These are phyloP conservation scores for Apus apus DNA, from an alignment of 2,113 vertebrate genomes.

Conservation along the genomic window DNA sequence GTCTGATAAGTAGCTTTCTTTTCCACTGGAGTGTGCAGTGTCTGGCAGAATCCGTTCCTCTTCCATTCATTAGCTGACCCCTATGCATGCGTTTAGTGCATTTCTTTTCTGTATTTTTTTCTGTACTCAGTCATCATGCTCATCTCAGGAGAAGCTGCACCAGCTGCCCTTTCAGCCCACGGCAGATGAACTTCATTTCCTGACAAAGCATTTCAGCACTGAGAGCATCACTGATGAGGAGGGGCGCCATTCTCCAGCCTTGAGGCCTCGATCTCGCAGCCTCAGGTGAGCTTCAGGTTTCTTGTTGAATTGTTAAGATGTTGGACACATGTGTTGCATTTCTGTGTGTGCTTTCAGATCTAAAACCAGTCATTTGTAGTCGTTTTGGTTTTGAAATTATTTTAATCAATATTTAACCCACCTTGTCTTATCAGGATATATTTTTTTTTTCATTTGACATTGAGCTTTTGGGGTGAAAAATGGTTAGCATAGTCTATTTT, in stretches of 20 bases:
- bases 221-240: conserved; percentile 96
- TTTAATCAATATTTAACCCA: background rate
- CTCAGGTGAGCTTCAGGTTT: conserved; percentile 78
- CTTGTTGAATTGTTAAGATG: background rate
- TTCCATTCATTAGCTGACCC: conserved; percentile 55
- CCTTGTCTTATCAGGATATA: background rate
- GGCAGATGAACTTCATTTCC: conserved; percentile 95
- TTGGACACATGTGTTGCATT: background rate
- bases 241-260: conserved; percentile 88
- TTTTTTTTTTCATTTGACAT: background rate
- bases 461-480: background rate
- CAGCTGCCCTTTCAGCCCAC: conserved; percentile 98
- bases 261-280: conserved; percentile 94
- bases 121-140: conserved; percentile 96
- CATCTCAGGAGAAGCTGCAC: conserved; percentile 99
- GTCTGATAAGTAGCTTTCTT: conserved; percentile 64
- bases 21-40: conserved; percentile 3
- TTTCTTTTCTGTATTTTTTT: conserved; percentile 74
- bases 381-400: background rate
- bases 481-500: background rate
- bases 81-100: conserved; percentile 71
- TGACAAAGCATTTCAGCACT: conserved; percentile 98
- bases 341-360: background rate
- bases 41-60: conserved; percentile 47
- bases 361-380: background rate